These are phyloP conservation scores for Elaphurus davidianus DNA, from an alignment of 2,113 vertebrate species.

Conservation along the genomic window DNA sequence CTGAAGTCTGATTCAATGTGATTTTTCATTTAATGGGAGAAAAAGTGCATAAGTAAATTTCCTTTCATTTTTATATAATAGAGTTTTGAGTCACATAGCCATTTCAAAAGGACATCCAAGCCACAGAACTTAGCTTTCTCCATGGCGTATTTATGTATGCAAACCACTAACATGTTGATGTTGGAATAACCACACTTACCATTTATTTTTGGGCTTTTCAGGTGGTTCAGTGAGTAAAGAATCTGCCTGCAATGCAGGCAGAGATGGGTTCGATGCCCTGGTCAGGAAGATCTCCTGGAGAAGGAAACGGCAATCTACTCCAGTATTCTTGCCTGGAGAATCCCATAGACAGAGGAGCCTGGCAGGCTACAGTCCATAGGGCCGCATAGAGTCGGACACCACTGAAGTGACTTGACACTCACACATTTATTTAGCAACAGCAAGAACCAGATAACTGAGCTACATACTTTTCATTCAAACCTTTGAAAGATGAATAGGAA, in stretches of 20 bases:
- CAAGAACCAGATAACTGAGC: neutral
- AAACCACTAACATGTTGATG: neutral
- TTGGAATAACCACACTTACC: neutral
- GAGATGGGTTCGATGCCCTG: neutral
- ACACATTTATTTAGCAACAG: neutral
- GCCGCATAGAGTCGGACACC: neutral
- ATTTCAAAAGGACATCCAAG: neutral
- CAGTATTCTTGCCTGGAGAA: neutral
- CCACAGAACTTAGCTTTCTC: neutral
- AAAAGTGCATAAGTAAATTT: neutral
- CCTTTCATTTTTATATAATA: conserved; percentile 47
- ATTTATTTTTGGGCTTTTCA: neutral
- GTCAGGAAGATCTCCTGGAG: neutral
- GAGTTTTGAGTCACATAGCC: neutral
- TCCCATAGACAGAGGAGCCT: neutral
- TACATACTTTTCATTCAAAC: neutral
- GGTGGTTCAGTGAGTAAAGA: neutral
- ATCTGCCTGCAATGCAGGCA: neutral
- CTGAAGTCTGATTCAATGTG: neutral
- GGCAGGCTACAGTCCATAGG: neutral
- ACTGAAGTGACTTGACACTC: neutral
- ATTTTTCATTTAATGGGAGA: neutral
- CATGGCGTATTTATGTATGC: neutral
- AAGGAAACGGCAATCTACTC: neutral
- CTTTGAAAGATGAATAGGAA: neutral